These are phyloP conservation scores for Microctonus brassicae DNA, from an alignment of 2,888 invertebrate species.

Conservation along the genomic window DNA sequence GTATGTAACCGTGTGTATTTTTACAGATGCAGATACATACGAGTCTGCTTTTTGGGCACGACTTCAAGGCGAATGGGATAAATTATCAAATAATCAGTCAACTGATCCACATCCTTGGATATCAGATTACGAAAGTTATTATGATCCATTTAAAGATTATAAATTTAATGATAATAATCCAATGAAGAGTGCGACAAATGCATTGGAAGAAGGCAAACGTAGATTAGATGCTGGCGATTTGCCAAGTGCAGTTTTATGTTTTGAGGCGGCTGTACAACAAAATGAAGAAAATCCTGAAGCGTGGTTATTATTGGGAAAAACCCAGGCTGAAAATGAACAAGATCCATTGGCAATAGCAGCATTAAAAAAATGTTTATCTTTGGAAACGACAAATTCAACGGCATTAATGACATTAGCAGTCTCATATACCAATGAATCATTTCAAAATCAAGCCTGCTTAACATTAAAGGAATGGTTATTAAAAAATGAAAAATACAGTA, in stretches of 20 bases:
- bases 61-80: slow-evolving; percentile 83
- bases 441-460: slow-evolving; percentile 89
- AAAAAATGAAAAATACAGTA: slow-evolving; percentile 85
- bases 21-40: slow-evolving; percentile 72
- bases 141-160: slow-evolving; percentile 81
- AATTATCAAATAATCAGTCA: slow-evolving; percentile 76
- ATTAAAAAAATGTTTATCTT: slow-evolving; percentile 83
- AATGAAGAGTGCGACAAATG: slow-evolving; percentile 81
- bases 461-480: slow-evolving; percentile 84
- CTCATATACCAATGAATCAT: slow-evolving; percentile 96
- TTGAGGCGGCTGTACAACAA: slow-evolving; percentile 94
- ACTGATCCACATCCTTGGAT: slow-evolving; percentile 79
- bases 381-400: slow-evolving; percentile 84
- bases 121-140: slow-evolving; percentile 76
- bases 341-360: slow-evolving; percentile 95
- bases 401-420: slow-evolving; percentile 93
- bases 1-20: slow-evolving; percentile 5
- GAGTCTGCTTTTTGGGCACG: slow-evolving; percentile 76
- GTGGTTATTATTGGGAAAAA: slow-evolving; percentile 90
- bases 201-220: slow-evolving; percentile 88
- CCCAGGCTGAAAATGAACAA: slow-evolving; percentile 98
- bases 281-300: slow-evolving; percentile 83
- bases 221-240: slow-evolving; percentile 89
- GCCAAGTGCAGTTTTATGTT: slow-evolving; percentile 94
- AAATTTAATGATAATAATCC: slow-evolving; percentile 88